Percentiles rank a stretch among this genome's conserved stretches.
phyloP scores from a whole-genome alignment of 2,888 invertebrate species.

The Hypolimnas misippus region DNA sequence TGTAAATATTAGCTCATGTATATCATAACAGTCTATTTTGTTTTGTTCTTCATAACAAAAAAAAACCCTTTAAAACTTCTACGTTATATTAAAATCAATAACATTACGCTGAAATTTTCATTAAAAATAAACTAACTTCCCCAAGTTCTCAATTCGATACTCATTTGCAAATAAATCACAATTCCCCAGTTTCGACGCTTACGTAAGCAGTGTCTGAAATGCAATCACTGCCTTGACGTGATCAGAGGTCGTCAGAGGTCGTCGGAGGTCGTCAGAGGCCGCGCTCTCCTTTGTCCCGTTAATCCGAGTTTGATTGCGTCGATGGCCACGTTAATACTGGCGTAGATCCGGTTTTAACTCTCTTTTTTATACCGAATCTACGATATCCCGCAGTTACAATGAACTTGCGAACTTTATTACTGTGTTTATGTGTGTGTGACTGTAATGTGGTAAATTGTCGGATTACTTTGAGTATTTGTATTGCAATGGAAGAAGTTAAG shows the following conservation, averaged over 20 bases:
- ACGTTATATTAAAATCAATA: too few species aligned
- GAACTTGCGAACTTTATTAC: not conserved
- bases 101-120: too few species aligned
- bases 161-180: slow-evolving; percentile 15
- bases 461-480: too few species aligned
- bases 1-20: too few species aligned
- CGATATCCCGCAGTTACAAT: not conserved
- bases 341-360: slow-evolving; percentile 11
- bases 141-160: not conserved
- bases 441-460: not conserved
- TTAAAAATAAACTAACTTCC: not conserved
- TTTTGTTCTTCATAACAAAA: too few species aligned
- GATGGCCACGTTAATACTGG: slow-evolving; percentile 42
- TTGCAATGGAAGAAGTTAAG: too few species aligned
- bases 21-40: too few species aligned
- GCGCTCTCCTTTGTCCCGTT: slow-evolving; percentile 41
- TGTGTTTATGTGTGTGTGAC: not conserved
- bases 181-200: slow-evolving; percentile 18
- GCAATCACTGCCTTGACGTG: slow-evolving; percentile 30
- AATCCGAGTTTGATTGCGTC: slow-evolving; percentile 53
- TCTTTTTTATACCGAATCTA: not conserved
- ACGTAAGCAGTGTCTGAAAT: slow-evolving; percentile 29
- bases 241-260: slow-evolving; percentile 14
- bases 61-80: too few species aligned
- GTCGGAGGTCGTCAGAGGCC: slow-evolving; percentile 32